Conservation (phyloP, 2,113 vertebrate genomes). For the Bubo scandiacus region DNA sequence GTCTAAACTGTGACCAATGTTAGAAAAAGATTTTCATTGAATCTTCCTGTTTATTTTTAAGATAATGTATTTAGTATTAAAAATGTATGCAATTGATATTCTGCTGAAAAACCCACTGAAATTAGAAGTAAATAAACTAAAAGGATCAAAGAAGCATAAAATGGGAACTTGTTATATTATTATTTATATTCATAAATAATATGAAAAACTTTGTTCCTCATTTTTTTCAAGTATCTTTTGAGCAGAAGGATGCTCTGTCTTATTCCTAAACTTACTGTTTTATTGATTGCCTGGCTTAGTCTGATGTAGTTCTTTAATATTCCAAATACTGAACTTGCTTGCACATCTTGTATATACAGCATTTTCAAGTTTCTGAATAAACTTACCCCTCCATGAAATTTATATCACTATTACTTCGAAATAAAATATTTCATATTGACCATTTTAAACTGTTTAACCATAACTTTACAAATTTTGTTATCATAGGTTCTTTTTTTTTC, state of each 20-base stretch:
- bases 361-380: no score
- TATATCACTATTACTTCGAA: no score
- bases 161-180: not conserved
- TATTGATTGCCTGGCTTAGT: not conserved
- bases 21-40: not conserved
- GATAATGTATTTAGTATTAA: not conserved
- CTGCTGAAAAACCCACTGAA: not conserved
- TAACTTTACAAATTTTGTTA: not conserved
- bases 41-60: not conserved
- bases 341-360: no score
- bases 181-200: no score
- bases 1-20: not conserved
- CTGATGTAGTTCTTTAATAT: not conserved
- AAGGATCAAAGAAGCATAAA: not conserved
- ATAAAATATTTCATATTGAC: no score
- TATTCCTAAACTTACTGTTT: not conserved
- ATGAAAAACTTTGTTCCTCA: not conserved
- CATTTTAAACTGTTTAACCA: no score
- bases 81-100: not conserved
- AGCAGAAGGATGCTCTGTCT: not conserved
- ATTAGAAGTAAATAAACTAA: not conserved
- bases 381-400: no score
- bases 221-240: not conserved
- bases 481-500: not conserved
- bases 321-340: no score